Evolutionary conservation across 2,113 vertebrate species (phyloP).

Genomic region (Elachura formosa): DNA sequence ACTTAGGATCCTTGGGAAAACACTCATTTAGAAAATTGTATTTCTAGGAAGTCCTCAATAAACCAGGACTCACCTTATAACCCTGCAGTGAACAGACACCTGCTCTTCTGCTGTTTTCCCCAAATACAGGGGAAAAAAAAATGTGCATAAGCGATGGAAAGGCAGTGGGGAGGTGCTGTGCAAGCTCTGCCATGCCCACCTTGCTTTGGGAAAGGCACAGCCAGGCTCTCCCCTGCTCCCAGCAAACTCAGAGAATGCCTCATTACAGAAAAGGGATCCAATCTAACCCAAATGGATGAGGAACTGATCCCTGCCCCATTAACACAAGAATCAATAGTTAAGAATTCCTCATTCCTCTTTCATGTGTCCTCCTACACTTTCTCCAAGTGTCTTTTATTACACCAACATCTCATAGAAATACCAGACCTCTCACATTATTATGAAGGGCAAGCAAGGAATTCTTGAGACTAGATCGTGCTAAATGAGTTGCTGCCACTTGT

Average conservation of each 20-base stretch:
- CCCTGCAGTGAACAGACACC: background rate
- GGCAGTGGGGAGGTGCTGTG: background rate
- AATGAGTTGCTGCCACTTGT: background rate
- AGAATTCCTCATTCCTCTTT: background rate
- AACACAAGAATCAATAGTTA: accelerated
- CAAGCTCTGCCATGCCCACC: background rate
- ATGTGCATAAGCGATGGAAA: background rate
- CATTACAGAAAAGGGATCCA: background rate
- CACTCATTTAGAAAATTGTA: background rate
- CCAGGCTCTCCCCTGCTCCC: background rate
- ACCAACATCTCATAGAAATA: background rate
- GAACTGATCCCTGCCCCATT: background rate
- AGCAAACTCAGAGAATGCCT: background rate
- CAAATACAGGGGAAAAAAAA: background rate
- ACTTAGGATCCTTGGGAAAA: background rate
- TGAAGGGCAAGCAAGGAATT: background rate
- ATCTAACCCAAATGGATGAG: background rate
- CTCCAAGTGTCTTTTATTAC: background rate
- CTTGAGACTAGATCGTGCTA: background rate
- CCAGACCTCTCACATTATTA: background rate
- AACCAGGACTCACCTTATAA: background rate
- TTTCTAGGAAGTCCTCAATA: background rate
- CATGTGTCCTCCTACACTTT: accelerated
- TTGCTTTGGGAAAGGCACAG: background rate
- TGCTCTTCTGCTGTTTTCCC: background rate